Percentiles rank a stretch among this genome's conserved stretches.
Evolutionary conservation across 2,888 invertebrate species (phyloP).

Genomic region (Gymnocheta viridis): DNA sequence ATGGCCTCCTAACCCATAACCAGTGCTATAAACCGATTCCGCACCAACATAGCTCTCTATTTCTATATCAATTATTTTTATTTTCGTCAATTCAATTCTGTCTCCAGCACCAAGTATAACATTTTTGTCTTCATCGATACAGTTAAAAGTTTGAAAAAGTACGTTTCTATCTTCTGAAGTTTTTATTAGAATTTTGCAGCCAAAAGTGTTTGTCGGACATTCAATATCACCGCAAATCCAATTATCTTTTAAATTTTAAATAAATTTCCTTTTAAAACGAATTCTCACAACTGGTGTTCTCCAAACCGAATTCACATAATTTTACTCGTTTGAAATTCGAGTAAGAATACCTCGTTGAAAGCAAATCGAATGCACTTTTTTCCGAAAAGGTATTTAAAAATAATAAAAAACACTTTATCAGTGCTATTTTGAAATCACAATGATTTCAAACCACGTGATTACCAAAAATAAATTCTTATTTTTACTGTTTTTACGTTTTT

Average conservation of each 20-base stretch:
- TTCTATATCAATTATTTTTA: slow-evolving; percentile 27
- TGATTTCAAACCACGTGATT: too few species aligned
- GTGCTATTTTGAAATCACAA: too few species aligned
- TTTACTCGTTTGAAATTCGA: too few species aligned
- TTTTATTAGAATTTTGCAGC: not conserved
- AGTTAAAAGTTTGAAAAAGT: slow-evolving; percentile 9
- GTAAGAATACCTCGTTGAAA: too few species aligned
- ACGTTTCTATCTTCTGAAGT: not conserved
- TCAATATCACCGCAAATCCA: slow-evolving; percentile 52
- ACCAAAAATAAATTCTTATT: too few species aligned
- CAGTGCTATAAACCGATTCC: slow-evolving; percentile 19
- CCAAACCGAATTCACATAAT: too few species aligned
- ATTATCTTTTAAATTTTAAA: not conserved
- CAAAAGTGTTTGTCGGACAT: slow-evolving; percentile 48
- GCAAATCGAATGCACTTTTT: too few species aligned
- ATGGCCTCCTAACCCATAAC: slow-evolving; percentile 35
- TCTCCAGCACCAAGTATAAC: not conserved
- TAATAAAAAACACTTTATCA: too few species aligned
- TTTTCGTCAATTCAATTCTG: slow-evolving; percentile 2
- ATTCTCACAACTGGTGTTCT: too few species aligned
- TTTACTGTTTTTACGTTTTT: too few species aligned
- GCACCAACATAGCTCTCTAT: slow-evolving; percentile 40
- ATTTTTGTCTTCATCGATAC: slow-evolving; percentile 31
- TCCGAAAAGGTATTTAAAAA: too few species aligned
- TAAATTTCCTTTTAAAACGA: too few species aligned